These are phyloP conservation scores for Tympanuchus pallidicinctus DNA, from an alignment of 2,113 vertebrate species.

Conservation along the genomic window DNA sequence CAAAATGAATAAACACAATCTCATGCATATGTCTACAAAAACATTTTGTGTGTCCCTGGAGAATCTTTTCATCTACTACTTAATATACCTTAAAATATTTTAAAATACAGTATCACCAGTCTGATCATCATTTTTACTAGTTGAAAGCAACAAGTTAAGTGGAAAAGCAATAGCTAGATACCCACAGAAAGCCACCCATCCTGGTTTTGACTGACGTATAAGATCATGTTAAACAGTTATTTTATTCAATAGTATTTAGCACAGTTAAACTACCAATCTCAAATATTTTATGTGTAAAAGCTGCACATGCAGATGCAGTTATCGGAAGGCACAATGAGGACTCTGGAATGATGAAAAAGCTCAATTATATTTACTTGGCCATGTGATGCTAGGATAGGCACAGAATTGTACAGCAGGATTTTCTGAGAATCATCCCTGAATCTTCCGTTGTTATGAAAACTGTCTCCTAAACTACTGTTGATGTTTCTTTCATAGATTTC, in stretches of 20 bases:
- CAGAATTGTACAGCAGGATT: not conserved
- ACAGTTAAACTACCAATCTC: not conserved
- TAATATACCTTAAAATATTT: not conserved
- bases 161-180: not conserved
- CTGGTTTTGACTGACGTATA: not conserved
- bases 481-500: not conserved
- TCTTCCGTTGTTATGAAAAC: not conserved
- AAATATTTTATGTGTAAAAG: not conserved
- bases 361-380: not conserved
- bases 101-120: not conserved
- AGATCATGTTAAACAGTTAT: not conserved
- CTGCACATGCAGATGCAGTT: not conserved
- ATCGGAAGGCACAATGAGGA: rapidly evolving
- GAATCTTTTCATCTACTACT: not conserved
- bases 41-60: not conserved
- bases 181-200: not conserved
- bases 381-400: not conserved
- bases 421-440: not conserved
- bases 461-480: not conserved
- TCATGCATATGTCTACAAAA: not conserved
- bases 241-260: not conserved
- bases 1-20: not conserved
- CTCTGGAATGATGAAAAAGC: not conserved
- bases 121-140: not conserved
- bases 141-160: not conserved